Percentiles rank a stretch among this genome's conserved stretches.
Conservation (phyloP, 2,888 invertebrate genomes). For the Patella depressa region DNA sequence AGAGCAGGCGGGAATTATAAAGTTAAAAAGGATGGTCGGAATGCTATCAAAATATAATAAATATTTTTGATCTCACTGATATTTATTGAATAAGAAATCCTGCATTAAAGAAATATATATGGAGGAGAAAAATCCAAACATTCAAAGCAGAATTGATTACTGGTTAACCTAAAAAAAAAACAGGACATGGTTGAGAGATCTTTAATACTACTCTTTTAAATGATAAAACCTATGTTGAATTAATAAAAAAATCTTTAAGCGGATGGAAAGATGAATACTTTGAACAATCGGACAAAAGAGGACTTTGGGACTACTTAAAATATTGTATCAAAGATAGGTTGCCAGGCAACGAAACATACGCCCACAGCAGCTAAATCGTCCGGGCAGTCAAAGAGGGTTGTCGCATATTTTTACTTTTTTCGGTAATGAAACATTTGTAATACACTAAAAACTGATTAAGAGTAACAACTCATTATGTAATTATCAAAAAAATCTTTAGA, state of each 20-base stretch:
- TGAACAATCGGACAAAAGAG: neutral
- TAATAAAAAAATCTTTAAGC: neutral
- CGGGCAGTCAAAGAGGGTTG: no score
- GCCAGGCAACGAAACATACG: no score
- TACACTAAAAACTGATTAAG: no score
- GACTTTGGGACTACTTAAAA: slow-evolving; percentile 2
- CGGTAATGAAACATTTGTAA: no score
- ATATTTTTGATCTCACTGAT: neutral
- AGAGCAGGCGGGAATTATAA: neutral
- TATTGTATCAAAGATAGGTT: no score
- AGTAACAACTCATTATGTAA: no score
- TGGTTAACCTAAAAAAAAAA: neutral
- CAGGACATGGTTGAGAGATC: neutral
- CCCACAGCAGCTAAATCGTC: no score
- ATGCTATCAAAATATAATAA: neutral
- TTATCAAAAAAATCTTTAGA: no score
- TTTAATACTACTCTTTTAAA: neutral
- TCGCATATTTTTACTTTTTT: no score
- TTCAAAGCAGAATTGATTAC: neutral
- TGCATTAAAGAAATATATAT: neutral
- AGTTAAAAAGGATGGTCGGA: neutral
- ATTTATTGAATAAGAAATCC: neutral
- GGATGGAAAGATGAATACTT: neutral
- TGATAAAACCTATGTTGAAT: neutral
- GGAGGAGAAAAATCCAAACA: neutral